These are phyloP conservation scores for Odobenus rosmarus DNA, from an alignment of 2,113 vertebrate species.

Conservation along the genomic window DNA sequence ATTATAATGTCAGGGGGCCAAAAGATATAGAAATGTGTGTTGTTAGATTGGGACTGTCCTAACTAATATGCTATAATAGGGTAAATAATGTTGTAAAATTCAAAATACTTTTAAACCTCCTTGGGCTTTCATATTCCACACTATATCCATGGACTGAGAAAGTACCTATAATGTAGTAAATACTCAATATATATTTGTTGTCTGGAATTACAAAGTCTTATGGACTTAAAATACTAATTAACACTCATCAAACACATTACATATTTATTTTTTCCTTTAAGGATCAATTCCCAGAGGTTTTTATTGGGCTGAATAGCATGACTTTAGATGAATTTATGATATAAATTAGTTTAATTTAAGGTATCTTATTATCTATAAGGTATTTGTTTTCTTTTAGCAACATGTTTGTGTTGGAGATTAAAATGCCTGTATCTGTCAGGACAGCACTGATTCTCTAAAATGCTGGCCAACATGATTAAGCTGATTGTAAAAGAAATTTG, in stretches of 20 bases:
- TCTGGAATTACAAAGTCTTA: not conserved
- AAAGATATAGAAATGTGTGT: not conserved
- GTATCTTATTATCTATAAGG: not conserved
- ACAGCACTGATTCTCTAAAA: not conserved
- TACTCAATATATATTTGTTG: not conserved
- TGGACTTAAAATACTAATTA: not conserved
- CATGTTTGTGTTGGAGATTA: not conserved
- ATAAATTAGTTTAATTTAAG: not conserved
- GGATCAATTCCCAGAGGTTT: not conserved
- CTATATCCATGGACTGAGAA: not conserved
- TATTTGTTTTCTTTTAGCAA: constrained; percentile 30
- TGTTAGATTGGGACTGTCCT: not conserved
- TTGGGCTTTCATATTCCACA: not conserved
- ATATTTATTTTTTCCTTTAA: not conserved
- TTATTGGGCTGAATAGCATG: not conserved
- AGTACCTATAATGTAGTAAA: not conserved
- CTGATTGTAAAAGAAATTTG: not conserved
- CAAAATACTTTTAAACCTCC: not conserved
- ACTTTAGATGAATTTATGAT: not conserved
- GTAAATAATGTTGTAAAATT: not conserved
- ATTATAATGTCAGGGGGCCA: not conserved
- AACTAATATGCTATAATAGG: not conserved
- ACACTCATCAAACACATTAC: not conserved
- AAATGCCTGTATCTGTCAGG: not conserved
- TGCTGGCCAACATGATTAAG: not conserved